phyloP scores from a whole-genome alignment of 2,797 vertebrate species.

The Platyrinchus mystaceus region DNA sequence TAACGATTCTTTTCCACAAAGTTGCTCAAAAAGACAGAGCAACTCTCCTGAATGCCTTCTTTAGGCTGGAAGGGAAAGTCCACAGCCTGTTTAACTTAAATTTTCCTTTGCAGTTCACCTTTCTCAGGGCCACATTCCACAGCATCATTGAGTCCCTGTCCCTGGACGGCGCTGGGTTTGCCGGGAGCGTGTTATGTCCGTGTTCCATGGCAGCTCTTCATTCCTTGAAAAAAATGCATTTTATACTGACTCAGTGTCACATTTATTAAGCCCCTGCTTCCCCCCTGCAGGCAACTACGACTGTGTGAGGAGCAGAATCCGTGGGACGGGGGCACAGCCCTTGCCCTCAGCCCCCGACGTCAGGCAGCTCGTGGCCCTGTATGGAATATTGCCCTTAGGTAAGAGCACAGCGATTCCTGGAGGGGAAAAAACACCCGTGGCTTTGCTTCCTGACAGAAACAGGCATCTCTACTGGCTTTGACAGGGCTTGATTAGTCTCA shows the following conservation, averaged over 20 bases:
- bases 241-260: background rate
- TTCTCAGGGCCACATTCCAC: background rate
- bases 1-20: constrained; percentile 9
- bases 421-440: background rate
- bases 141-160: background rate
- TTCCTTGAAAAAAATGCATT: background rate
- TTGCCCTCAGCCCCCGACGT: constrained; percentile 83
- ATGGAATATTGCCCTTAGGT: constrained; percentile 85
- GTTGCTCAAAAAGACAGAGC: background rate
- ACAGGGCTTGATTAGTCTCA: background rate
- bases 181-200: fast-evolving
- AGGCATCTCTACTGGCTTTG: background rate
- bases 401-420: constrained; percentile 34
- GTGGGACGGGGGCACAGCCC: constrained; percentile 74
- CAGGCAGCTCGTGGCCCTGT: constrained; percentile 83
- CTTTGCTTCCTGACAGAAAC: background rate
- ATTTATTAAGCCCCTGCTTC: background rate
- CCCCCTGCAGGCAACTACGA: constrained; percentile 78
- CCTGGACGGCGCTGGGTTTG: fast-evolving
- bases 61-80: background rate
- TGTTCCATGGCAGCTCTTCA: background rate
- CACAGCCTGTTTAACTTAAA: background rate
- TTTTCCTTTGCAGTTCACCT: background rate
- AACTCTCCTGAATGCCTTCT: background rate
- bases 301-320: constrained; percentile 78